phyloP scores from a whole-genome alignment of 1,140 invertebrate genomes.

The Octopus sinensis region DNA sequence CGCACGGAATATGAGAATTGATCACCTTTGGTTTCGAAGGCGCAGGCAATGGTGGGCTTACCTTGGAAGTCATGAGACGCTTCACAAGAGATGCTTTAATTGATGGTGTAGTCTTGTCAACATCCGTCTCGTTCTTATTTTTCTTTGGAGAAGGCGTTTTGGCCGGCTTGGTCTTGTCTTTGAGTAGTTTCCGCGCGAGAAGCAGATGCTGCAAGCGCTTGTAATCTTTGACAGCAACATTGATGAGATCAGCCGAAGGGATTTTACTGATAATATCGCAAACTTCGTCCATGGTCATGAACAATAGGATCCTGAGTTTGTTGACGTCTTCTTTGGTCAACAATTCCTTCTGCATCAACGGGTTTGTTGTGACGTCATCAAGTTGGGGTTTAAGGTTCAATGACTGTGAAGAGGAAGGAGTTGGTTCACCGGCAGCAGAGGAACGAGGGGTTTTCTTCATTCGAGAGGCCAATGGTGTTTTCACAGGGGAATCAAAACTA shows the following conservation, averaged over 20 bases:
- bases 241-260: conserved; percentile 39
- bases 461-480: too few species aligned
- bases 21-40: not conserved
- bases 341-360: not conserved
- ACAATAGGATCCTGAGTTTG: conserved; percentile 29
- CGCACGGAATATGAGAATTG: conserved; percentile 44
- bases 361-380: not conserved
- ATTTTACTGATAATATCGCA: conserved; percentile 44
- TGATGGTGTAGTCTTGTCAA: not conserved
- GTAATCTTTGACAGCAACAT: conserved; percentile 34
- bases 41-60: not conserved
- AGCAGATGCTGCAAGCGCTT: conserved; percentile 42
- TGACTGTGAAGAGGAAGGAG: not conserved
- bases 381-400: not conserved
- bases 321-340: conserved; percentile 20
- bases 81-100: not conserved
- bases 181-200: conserved; percentile 28
- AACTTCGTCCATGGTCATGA: conserved; percentile 41
- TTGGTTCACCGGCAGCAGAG: not conserved
- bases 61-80: not conserved
- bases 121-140: not conserved
- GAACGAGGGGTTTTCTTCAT: too few species aligned
- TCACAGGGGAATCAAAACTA: too few species aligned
- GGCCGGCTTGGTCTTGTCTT: not conserved
- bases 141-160: too few species aligned